Evolutionary conservation across 2,797 vertebrate species (phyloP).

Genomic region (Salmo trutta): DNA sequence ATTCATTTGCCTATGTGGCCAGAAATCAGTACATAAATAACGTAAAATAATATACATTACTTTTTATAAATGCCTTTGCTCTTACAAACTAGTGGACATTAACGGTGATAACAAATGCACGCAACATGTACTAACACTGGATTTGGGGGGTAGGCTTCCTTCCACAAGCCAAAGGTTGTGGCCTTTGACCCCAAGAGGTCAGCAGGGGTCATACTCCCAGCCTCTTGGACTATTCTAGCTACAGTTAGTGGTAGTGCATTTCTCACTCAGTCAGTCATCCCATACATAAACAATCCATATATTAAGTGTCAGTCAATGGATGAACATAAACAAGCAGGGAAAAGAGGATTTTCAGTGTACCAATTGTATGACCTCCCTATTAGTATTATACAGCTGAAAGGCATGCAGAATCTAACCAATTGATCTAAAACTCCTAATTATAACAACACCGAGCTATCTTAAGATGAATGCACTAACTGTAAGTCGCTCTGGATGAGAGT

Average conservation of each 20-base stretch:
- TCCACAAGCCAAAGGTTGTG: background rate
- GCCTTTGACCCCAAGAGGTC: background rate
- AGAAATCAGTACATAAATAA: background rate
- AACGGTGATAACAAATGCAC: background rate
- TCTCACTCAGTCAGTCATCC: background rate
- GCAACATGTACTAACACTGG: constrained; percentile 16
- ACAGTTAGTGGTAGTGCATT: constrained; percentile 55
- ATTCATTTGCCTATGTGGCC: background rate
- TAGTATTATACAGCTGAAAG: background rate
- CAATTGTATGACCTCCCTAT: background rate
- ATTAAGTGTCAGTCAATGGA: background rate
- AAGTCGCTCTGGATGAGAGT: too few relatives aligned
- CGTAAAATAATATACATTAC: background rate
- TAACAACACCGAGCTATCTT: too few relatives aligned
- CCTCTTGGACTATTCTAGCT: constrained; percentile 1
- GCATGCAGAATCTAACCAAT: background rate
- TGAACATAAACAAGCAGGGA: background rate
- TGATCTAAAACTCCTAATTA: too few relatives aligned
- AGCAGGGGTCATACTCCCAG: constrained; percentile 12
- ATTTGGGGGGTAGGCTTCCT: constrained; percentile 50
- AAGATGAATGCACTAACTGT: too few relatives aligned
- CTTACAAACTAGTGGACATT: background rate
- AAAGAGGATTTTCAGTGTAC: background rate
- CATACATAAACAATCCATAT: background rate
- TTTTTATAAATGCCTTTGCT: background rate